Percentiles rank a stretch among this genome's conserved stretches.
Evolutionary conservation across 2,113 vertebrate species (phyloP).

Genomic region (Heptranchias perlo): DNA sequence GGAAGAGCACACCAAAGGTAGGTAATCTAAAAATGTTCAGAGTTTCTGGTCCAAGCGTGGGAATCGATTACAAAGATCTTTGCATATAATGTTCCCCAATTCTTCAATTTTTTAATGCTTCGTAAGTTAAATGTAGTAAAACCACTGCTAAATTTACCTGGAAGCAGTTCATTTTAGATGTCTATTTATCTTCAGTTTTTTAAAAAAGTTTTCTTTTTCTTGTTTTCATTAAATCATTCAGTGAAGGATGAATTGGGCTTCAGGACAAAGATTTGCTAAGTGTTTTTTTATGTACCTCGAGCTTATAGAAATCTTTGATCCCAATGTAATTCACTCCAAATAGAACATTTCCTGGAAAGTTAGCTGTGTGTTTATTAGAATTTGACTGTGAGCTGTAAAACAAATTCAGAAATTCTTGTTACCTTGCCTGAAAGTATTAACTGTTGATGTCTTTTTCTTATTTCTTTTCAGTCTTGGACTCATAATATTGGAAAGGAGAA

Average conservation of each 20-base stretch:
- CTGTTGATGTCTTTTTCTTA: conserved; percentile 22
- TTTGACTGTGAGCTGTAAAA: neutral
- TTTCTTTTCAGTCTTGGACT: conserved; percentile 82
- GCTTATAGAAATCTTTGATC: neutral
- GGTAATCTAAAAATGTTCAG: neutral
- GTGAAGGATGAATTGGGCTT: neutral
- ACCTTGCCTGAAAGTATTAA: neutral
- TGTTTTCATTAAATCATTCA: neutral
- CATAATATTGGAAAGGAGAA: conserved; percentile 96
- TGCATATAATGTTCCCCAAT: neutral
- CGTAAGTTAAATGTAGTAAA: neutral
- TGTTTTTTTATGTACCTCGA: neutral
- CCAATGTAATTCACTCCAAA: neutral
- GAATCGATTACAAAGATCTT: neutral
- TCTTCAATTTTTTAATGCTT: neutral
- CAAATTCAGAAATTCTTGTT: neutral
- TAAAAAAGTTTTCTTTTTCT: neutral
- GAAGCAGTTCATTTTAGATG: neutral
- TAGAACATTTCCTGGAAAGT: neutral
- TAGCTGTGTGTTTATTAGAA: neutral
- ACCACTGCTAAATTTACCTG: neutral
- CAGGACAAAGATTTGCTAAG: neutral
- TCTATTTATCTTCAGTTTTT: neutral
- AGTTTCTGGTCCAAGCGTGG: neutral
- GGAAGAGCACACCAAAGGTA: neutral